Evolutionary conservation across 2,113 vertebrate species (phyloP), one percentile per base, ranked within the genome.

Genomic region (Clarias macrocephalus): DNA sequence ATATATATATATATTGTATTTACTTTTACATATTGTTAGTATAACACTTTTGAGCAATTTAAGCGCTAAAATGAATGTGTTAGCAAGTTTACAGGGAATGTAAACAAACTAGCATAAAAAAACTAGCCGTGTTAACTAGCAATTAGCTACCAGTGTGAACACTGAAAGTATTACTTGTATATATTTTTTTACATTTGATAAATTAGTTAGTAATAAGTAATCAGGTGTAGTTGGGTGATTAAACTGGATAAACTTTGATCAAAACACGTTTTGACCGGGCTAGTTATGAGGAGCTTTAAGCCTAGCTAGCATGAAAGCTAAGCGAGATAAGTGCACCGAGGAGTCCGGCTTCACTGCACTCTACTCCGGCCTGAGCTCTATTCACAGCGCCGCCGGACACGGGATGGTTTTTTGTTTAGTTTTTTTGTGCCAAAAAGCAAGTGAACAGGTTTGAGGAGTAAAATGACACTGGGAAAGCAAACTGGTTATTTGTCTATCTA

Each of bases 31-130:
- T 73, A 48, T 21, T 23, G 28, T 76, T 52, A n/a, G 48, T 8
- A 48, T 48, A 7, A 7, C 48, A 48, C 48, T 48, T 48, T 25
- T 25, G 19, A 0, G 5, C 16, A 16, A 37, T 70, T 33, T 70
- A 30, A 68, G n/a, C 1, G 28, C 10, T 37, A 3, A 0, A 33
- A 15, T 75, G 10, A 13, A 5, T 25, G 37, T 13, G 4, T 33
- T 18, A 12, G 37, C 19, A 75, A 48, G 72, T 75, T 75, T 75
- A 25, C 37, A 15, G 73, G 0, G 73, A 76, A 12, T 76, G 42
- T 76, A 76, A 76, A 75, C 72, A 75, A 76, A 25, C 73, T 76
- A 76, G 73, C 73, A 76, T 52, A 33, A 2, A 1, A n/a, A 52
- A 76, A 52, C 28, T 76, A 76, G 70, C 37, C 19, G 11, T 28